A percentile compares a stretch with the other conserved stretches of the same genome.
These are phyloP conservation scores for Upupa epops DNA, from an alignment of 2,113 vertebrate species.

Conservation along the genomic window DNA sequence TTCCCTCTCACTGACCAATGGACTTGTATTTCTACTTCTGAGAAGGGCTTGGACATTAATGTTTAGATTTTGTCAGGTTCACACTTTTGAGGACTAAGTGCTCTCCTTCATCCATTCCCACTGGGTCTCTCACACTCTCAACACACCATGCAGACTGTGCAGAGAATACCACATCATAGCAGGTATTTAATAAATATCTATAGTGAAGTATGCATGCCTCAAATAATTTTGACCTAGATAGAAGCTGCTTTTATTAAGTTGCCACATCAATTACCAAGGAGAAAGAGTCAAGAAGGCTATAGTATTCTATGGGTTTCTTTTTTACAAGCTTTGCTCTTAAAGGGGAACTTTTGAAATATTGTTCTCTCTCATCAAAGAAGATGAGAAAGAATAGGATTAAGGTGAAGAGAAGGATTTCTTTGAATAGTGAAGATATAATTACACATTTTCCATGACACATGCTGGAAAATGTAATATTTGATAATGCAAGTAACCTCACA, in stretches of 20 bases:
- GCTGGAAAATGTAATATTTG: slow-evolving; percentile 60
- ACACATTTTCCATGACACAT: slow-evolving; percentile 53
- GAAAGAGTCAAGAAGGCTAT: slow-evolving; percentile 22
- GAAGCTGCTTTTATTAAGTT: slow-evolving; percentile 48
- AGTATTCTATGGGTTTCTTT: slow-evolving; percentile 24
- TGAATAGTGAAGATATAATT: slow-evolving; percentile 65
- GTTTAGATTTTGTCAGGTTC: neutral
- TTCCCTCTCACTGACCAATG: neutral
- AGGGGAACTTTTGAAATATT: slow-evolving; percentile 52
- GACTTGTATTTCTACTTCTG: neutral
- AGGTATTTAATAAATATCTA: slow-evolving; percentile 9
- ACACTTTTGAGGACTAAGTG: neutral
- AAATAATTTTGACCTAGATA: slow-evolving; percentile 59
- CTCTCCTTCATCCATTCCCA: neutral
- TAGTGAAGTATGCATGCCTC: slow-evolving; percentile 1
- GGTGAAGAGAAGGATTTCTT: slow-evolving; percentile 51
- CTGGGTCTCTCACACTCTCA: neutral
- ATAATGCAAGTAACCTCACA: slow-evolving; percentile 47
- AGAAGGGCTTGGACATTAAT: neutral
- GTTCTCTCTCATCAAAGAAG: slow-evolving; percentile 53
- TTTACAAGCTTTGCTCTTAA: slow-evolving; percentile 51
- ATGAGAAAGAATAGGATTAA: slow-evolving; percentile 56
- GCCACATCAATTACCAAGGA: slow-evolving; percentile 38
- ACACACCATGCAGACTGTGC: neutral
- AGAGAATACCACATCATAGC: neutral